These are phyloP conservation scores for Eilema caniola DNA, from an alignment of 2,888 invertebrate species.

Conservation along the genomic window DNA sequence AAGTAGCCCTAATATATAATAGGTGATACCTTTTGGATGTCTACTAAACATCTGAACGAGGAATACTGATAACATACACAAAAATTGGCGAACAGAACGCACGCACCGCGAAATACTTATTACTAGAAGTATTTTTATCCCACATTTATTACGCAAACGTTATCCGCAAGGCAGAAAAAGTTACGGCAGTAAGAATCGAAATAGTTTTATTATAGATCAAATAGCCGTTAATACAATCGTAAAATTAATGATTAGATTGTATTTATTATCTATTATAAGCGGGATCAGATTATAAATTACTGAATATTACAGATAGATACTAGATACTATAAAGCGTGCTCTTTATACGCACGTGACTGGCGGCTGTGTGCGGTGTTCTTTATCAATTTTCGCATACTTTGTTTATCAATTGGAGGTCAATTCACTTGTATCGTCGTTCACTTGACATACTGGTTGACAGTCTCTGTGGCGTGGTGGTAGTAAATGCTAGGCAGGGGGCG, in stretches of 20 bases:
- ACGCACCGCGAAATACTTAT: neutral
- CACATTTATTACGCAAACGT: neutral
- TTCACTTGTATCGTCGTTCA: neutral
- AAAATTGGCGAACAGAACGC: conserved; percentile 1
- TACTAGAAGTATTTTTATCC: conserved; percentile 18
- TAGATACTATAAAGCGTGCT: neutral
- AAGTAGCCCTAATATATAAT: neutral
- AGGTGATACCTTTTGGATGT: neutral
- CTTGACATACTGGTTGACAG: too few relatives aligned
- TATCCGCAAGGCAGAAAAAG: neutral
- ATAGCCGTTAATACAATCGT: neutral
- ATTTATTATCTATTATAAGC: neutral
- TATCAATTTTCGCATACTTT: conserved; percentile 12
- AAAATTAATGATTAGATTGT: neutral
- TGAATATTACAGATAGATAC: conserved; percentile 2
- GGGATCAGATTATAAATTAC: neutral
- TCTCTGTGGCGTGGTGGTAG: too few relatives aligned
- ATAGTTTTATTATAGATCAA: neutral
- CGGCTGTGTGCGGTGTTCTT: neutral
- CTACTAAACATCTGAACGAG: conserved; percentile 10
- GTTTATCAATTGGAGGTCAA: neutral
- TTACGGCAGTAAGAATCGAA: neutral
- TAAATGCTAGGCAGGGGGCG: neutral
- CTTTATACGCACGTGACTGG: neutral
- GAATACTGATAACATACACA: conserved; percentile 15